Conservation (phyloP, 1,140 invertebrate genomes). For the Orius laevigatus region DNA sequence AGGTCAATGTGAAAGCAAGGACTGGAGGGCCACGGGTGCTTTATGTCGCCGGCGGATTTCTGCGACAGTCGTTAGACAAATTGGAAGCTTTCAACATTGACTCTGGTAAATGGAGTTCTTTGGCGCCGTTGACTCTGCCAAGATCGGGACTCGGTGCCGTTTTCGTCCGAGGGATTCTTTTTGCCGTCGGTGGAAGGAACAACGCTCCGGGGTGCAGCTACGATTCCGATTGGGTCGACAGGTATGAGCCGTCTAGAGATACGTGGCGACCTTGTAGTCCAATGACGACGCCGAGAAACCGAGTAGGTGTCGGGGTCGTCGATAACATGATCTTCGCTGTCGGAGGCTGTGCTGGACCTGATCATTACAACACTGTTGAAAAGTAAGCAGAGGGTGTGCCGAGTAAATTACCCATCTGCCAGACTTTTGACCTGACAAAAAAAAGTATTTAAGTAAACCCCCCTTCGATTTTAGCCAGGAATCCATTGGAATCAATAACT, state of each 20-base stretch:
- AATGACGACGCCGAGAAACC: constrained; percentile 69
- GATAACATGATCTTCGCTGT: constrained; percentile 79
- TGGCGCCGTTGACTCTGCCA: constrained; percentile 62
- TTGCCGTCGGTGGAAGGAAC: constrained; percentile 79
- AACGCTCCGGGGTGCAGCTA: constrained; percentile 67
- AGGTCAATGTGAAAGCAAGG: constrained; percentile 59
- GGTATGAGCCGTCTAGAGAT: constrained; percentile 57
- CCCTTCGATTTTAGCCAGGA: too few species aligned
- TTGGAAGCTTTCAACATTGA: constrained; percentile 77
- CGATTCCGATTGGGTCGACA: constrained; percentile 62
- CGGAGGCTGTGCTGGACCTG: constrained; percentile 65
- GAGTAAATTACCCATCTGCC: background rate
- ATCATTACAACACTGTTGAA: constrained; percentile 77
- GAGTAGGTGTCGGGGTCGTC: constrained; percentile 81
- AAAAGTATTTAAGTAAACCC: too few species aligned
- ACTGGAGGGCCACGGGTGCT: constrained; percentile 76
- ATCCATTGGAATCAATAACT: too few species aligned
- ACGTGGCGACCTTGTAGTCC: constrained; percentile 61
- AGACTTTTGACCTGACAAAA: too few species aligned
- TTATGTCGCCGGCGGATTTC: constrained; percentile 79
- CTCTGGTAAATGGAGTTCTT: constrained; percentile 62
- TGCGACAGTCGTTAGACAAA: constrained; percentile 65
- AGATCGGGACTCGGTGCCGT: constrained; percentile 76
- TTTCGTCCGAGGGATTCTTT: constrained; percentile 70
- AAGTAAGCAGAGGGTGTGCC: constrained; percentile 40